phyloP scores from a whole-genome alignment of 2,113 vertebrate species.

The Zootoca vivipara region DNA sequence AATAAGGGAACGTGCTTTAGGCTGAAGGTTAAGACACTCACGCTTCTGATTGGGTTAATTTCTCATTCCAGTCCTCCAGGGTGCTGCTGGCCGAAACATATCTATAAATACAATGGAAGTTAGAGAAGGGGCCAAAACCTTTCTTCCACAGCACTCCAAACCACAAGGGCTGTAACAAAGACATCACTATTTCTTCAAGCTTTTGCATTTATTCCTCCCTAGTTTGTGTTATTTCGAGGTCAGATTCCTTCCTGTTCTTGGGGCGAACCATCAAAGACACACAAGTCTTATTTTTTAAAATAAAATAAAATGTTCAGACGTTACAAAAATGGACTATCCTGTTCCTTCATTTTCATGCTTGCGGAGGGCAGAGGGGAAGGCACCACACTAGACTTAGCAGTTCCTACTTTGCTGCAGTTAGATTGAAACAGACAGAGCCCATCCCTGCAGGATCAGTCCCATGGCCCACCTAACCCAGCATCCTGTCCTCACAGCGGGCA shows the following conservation, averaged over 20 bases:
- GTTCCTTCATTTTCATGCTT: not conserved
- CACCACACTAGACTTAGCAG: not conserved
- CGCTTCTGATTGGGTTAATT: conserved; percentile 84
- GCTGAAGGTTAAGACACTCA: conserved; percentile 78
- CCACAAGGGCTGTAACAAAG: not conserved
- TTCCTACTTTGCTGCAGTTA: not conserved
- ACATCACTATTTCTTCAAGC: not conserved
- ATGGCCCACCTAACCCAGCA: not conserved
- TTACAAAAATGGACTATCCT: not conserved
- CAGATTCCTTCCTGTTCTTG: not conserved
- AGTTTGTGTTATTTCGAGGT: too few species aligned
- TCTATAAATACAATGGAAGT: conserved; percentile 81
- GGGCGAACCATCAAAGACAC: not conserved
- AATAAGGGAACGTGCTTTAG: conserved; percentile 34
- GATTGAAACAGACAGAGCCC: not conserved
- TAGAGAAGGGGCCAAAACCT: conserved; percentile 50
- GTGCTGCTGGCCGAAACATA: conserved; percentile 88
- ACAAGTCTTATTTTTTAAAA: too few species aligned
- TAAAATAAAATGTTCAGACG: not conserved
- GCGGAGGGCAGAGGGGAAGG: too few species aligned
- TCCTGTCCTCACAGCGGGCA: not conserved
- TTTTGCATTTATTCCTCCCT: not conserved
- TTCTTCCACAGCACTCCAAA: conserved; percentile 20
- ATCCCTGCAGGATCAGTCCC: too few species aligned
- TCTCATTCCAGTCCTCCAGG: conserved; percentile 83